These are phyloP conservation scores for Rhynchomys soricoides DNA, from an alignment of 2,113 vertebrate genomes.

Conservation along the genomic window DNA sequence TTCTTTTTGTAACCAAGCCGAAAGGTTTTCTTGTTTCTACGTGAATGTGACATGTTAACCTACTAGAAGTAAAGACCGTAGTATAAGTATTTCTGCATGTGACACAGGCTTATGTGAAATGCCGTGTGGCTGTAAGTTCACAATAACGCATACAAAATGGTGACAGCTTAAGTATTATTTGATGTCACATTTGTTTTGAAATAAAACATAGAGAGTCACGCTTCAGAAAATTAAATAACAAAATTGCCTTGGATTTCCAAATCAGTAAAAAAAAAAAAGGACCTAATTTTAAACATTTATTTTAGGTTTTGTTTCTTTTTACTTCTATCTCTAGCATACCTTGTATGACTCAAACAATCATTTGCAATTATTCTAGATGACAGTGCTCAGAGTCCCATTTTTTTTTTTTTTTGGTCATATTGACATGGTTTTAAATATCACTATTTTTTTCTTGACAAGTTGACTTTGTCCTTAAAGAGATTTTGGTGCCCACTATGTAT, in stretches of 20 bases:
- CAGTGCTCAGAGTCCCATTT: constrained; percentile 44
- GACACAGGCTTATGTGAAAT: not conserved
- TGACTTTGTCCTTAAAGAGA: constrained; percentile 63
- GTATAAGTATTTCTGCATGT: not conserved
- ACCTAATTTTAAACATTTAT: constrained; percentile 33
- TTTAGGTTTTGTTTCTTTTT: constrained; percentile 58
- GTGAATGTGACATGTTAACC: not conserved
- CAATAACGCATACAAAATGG: constrained; percentile 2
- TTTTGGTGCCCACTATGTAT: constrained; percentile 72
- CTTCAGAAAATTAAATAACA: not conserved
- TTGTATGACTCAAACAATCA: constrained; percentile 57
- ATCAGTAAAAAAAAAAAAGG: not conserved
- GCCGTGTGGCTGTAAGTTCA: not conserved
- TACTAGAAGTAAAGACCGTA: not conserved
- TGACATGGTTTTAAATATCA: constrained; percentile 70
- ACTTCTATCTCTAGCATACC: not conserved
- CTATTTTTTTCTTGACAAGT: constrained; percentile 60
- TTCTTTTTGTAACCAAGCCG: constrained; percentile 23
- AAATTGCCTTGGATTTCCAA: not conserved
- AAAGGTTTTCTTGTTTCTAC: constrained; percentile 17
- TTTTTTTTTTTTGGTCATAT: constrained; percentile 60
- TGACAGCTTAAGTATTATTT: not conserved
- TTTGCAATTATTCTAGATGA: constrained; percentile 75
- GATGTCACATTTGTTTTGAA: constrained; percentile 3
- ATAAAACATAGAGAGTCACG: not conserved